Conservation (phyloP, 2,113 vertebrate genomes). For the Phaetusa simplex region DNA sequence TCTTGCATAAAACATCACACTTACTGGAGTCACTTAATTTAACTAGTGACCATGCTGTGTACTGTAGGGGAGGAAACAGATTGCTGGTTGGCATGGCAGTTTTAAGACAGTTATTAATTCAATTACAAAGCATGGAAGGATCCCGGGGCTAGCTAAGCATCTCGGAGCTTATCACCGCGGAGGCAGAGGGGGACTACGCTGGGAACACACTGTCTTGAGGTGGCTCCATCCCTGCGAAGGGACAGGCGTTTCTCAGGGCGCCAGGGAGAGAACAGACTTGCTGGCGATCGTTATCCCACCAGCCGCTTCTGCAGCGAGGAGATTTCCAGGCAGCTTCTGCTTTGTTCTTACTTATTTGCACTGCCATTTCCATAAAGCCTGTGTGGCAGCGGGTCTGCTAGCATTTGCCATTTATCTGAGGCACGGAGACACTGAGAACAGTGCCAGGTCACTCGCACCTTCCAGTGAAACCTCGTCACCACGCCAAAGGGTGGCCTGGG, state of each 20-base stretch:
- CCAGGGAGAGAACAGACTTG: background rate
- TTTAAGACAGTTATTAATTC: slow-evolving; percentile 33
- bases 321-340: background rate
- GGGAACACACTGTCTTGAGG: background rate
- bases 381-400: background rate
- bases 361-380: background rate
- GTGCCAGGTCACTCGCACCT: background rate
- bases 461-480: background rate
- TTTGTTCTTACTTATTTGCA: background rate
- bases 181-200: background rate
- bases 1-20: slow-evolving; percentile 42
- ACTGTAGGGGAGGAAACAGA: background rate
- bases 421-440: background rate
- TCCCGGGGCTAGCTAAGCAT: background rate
- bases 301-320: background rate
- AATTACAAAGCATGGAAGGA: background rate
- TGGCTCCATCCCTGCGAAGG: background rate
- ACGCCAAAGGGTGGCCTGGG: background rate
- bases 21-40: background rate
- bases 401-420: background rate
- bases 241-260: background rate
- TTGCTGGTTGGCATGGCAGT: background rate
- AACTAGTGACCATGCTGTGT: background rate
- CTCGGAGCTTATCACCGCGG: background rate
- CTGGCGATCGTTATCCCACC: background rate